phyloP scores from a whole-genome alignment of 2,797 vertebrate genomes.

The Columba guinea region DNA sequence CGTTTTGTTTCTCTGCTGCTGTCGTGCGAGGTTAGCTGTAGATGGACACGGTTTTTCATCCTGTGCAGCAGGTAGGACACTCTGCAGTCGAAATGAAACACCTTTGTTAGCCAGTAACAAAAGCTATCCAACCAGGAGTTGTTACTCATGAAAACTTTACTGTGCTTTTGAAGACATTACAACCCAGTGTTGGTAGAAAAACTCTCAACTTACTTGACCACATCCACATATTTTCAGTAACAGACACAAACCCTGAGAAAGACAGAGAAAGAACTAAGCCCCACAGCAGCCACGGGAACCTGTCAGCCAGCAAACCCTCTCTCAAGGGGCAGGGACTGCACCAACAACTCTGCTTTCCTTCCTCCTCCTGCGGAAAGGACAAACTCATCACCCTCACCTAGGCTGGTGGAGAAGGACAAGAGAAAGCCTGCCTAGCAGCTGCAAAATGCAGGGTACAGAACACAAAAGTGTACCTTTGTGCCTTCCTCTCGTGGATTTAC shows the following conservation, averaged over 20 bases:
- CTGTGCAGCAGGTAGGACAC: conserved; percentile 83
- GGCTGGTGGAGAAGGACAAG: background rate
- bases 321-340: background rate
- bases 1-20: conserved; percentile 82
- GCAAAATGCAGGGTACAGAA: background rate
- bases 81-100: conserved; percentile 74
- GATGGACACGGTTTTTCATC: conserved; percentile 87
- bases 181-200: conserved; percentile 56
- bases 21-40: conserved; percentile 81
- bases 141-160: conserved; percentile 46
- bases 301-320: conserved; percentile 30
- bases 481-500: background rate
- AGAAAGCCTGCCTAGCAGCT: background rate
- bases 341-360: conserved; percentile 27
- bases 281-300: conserved; percentile 23
- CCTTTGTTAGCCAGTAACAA: conserved; percentile 13
- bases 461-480: rapidly evolving
- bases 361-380: conserved; percentile 32
- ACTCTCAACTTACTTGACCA: conserved; percentile 63
- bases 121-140: background rate
- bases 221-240: conserved; percentile 69
- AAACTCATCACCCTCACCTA: background rate
- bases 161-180: conserved; percentile 50
- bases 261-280: conserved; percentile 61
- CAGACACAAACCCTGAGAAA: conserved; percentile 65